Evolutionary conservation across 2,113 vertebrate genomes (phyloP), one percentile per base, ranked within the genome.

Genomic region (Trogon surrucura): DNA sequence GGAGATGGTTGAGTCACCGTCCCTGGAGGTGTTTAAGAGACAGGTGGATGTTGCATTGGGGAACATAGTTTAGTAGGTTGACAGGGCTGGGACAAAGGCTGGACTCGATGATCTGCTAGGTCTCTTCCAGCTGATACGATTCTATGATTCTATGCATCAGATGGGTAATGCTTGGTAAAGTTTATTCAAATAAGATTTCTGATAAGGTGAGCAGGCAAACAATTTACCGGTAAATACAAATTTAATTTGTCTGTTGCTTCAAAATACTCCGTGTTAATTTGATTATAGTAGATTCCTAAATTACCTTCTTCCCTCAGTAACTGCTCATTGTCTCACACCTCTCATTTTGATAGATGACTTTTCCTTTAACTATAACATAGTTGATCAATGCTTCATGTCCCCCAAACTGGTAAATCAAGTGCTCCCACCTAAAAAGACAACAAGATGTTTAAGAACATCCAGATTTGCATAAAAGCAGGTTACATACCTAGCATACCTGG

Each of bases 341-440:
- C 94, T 98, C 93, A 34, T 99, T 99, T 92, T 98, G 97, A 61
- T 99, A 97, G 65, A 98, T 25, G 2, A 99, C 44, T 86, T 98
- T 98, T 77, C 99, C 99, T 98, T 99, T 99, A 89, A 98, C 88
- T 94, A 99, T 96, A n/a, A 99, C 99, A 6, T 98, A 99, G 38
- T 98, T 98, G 53, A 99, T 98, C 91, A 99, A 80, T 74, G 99
- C 97, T 64, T 98, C 98, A 51, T 99, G 99, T 83, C 98, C 98
- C 69, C 99, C 99, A 89, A 99, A 98, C 97, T 99, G 99, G 96
- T 99, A 99, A 95, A 99, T 99, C 95, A 99, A 97, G 94, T 99
- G 99, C 91, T 99, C 99, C 99, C 99, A 99, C 61, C 99, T 99
- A 96, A 71, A 96, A 97, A 96, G 85, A 97, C 66, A 89, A 58